Base-by-base conservation (phyloP, 2,797 vertebrate species). In the Cryptoblepharus egeriae region DNA sequence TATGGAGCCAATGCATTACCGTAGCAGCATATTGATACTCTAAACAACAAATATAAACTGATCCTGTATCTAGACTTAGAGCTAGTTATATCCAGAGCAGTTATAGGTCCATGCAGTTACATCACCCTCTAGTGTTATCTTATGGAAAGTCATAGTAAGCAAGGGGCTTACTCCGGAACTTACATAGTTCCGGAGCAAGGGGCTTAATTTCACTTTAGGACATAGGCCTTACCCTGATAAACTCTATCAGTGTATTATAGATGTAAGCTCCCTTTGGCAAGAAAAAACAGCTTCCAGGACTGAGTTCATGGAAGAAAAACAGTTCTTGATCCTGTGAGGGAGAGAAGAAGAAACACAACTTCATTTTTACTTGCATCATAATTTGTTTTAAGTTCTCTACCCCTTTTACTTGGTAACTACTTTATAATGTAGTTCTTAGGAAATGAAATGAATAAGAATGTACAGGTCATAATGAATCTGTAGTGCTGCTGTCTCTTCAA, bases 281-380 rank as follows among this genome's bases (percentile, higher is more conserved):
- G 94, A 99, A 99, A 90, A 99, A 99, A 92, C 99, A 99, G 94
- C 98, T 99, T 81, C 99, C 99, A 61, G 99, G 99, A 92, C 98
- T 99, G 90, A 99, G 96, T 82, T 99, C 98, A 81, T 99, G 99
- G 92, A 99, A 99, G 96, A 99, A 99, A 95, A 98, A 99, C 3
- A 99, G 94, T 84, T 99, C 99, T 92, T 99, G 98, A 84, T 99
- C 98, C 99, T 99, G 89, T 35, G 30, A 28, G 70, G 32, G n/a
- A 3, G 55, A 18, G 15, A 13, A 13, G 52, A 13, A 13, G 55
- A 22, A 37, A 35, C 7, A 69, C 37, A 69, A 18, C 67, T 26
- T 2, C 5, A 22, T 26, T 42, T 68, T 20, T 32, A 22, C n/a
- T n/a, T 18, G 24, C 37, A 39, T 32, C n/a, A 32, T 18, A 49